Base-by-base conservation (phyloP, 2,797 vertebrate genomes). In the Cuculus canorus region DNA sequence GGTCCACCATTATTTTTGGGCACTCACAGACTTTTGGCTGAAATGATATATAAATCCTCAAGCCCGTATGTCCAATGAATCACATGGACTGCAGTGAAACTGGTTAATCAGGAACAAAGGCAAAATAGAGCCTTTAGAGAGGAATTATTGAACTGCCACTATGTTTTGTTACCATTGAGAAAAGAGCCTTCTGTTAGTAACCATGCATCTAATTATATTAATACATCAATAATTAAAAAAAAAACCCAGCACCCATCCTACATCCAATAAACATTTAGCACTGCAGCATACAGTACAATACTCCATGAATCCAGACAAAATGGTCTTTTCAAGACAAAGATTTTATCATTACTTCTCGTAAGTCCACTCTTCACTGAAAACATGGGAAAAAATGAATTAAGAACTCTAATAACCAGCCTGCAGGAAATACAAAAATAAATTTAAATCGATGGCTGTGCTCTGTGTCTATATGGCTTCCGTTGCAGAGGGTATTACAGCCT, bases 351-450 rank as follows among this genome's bases (percentile, higher is more conserved):
- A 64, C 35, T 80, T 90, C 54, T 69, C 22, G 3, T 92, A 84
- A 92, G 2, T 61, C 86, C 69, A 77, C 16, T 92, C 48, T 66
- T 87, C 37, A n/a, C n/a, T 76, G 86, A 93, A 92, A 92, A 90
- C 60, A 88, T 65, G 57, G 73, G 27, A 32, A 94, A 85, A 92
- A 95, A 90, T 52, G 21, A 91, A 80, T 81, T 75, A 86, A 88
- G 19, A 76, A 28, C 37, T 84, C 59, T 66, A 86, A 90, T 69
- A 90, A 71, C 13, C 37, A 82, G 41, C 39, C 72, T 96, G 21
- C 66, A 93, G 83, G 66, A 94, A 93, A 95, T 86, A 83, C 13
- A 87, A 87, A 95, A 96, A 96, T 81, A 95, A 93, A 76, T 70
- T 48, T 82, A 92, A 92, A 54, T 54, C 75, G 53, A 83, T 81